phyloP scores from a whole-genome alignment of 1,140 invertebrate genomes.

The Drosophila persimilis region DNA sequence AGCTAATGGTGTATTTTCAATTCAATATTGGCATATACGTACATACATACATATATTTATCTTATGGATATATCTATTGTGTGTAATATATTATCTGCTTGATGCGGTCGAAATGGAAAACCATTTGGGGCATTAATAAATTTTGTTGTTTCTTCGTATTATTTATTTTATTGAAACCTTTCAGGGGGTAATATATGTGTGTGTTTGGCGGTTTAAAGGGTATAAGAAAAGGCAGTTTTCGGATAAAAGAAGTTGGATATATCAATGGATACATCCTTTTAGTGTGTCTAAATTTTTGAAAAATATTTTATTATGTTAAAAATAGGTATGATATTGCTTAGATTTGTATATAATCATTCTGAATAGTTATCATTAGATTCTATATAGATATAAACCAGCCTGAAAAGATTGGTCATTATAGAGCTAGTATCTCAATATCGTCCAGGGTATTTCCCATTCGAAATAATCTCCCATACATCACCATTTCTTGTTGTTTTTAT shows the following conservation, averaged over 20 bases:
- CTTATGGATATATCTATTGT: too few species aligned
- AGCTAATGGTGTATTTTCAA: conserved; percentile 51
- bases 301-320: too few species aligned
- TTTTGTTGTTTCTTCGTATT: conserved; percentile 16
- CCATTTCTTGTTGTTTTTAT: conserved; percentile 11
- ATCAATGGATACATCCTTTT: too few species aligned
- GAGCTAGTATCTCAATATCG: not conserved
- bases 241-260: too few species aligned
- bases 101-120: conserved; percentile 33
- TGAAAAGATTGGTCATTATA: not conserved
- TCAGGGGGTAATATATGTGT: not conserved
- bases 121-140: conserved; percentile 21
- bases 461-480: too few species aligned
- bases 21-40: conserved; percentile 34
- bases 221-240: not conserved
- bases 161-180: not conserved
- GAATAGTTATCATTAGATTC: too few species aligned
- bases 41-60: conserved; percentile 3
- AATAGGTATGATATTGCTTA: too few species aligned
- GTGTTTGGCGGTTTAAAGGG: not conserved
- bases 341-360: too few species aligned
- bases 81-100: conserved; percentile 33
- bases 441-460: not conserved
- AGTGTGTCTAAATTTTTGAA: too few species aligned
- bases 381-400: too few species aligned